Conservation (phyloP, 2,888 invertebrate genomes). For the Osmoderma eremita region DNA sequence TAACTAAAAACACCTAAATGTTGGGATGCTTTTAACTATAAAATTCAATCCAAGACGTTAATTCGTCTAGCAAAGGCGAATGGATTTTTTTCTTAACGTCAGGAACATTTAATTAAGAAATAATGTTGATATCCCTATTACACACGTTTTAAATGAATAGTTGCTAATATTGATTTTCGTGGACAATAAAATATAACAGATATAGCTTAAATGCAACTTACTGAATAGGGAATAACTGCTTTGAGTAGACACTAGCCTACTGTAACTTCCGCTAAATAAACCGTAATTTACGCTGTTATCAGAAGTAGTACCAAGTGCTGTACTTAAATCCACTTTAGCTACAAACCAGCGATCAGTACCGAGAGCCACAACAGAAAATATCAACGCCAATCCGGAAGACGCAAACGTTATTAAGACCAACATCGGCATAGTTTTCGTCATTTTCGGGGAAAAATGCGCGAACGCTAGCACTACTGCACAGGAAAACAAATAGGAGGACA, state of each 20-base stretch:
- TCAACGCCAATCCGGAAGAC: constrained; percentile 54
- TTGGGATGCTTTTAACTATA: too few species aligned
- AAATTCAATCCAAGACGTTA: too few species aligned
- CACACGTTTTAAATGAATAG: too few species aligned
- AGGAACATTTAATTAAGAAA: not conserved
- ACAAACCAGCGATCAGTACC: constrained; percentile 59
- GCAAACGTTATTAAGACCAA: constrained; percentile 56
- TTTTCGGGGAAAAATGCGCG: constrained; percentile 41
- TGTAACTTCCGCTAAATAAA: constrained; percentile 55
- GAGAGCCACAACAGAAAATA: constrained; percentile 56
- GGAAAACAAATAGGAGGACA: not conserved
- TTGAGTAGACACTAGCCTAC: constrained; percentile 47
- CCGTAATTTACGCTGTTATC: constrained; percentile 54
- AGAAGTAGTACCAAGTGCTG: not conserved
- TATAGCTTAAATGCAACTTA: constrained; percentile 1
- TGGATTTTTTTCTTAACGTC: too few species aligned
- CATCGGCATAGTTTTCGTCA: constrained; percentile 56
- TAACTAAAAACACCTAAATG: too few species aligned
- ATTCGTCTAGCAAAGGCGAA: too few species aligned
- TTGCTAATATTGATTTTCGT: not conserved
- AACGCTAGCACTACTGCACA: not conserved
- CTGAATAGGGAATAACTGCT: constrained; percentile 16
- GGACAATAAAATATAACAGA: too few species aligned
- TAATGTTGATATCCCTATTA: not conserved
- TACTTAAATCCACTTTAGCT: constrained; percentile 45